phyloP scores from a whole-genome alignment of 2,113 vertebrate genomes.

The Hassar affinis region DNA sequence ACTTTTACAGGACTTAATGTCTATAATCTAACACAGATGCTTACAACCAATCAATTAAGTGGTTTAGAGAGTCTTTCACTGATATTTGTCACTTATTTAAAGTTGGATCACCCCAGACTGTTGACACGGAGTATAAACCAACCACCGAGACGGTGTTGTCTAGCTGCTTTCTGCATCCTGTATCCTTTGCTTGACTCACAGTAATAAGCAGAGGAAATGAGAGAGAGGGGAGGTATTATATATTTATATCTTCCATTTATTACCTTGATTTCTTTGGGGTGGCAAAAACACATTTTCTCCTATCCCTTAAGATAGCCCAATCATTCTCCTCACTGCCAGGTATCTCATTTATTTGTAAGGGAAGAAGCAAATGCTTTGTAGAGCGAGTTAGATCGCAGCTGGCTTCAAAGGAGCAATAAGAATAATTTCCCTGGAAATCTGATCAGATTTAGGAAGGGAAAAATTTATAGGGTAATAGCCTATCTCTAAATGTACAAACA shows the following conservation, averaged over 20 bases:
- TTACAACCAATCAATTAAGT: not conserved
- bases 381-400: not conserved
- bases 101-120: not conserved
- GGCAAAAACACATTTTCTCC: not conserved
- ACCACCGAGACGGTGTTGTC: not conserved
- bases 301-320: not conserved
- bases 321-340: not conserved
- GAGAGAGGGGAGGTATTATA: not conserved
- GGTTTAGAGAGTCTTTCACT: not conserved
- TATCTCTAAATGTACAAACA: conserved; percentile 1
- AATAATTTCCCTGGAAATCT: conserved; percentile 8
- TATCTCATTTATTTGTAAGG: conserved; percentile 12
- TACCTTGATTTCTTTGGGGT: conserved; percentile 17
- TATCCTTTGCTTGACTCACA: not conserved
- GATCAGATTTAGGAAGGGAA: not conserved
- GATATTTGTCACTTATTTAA: not conserved
- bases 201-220: not conserved
- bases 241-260: conserved; percentile 27
- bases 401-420: conserved; percentile 32
- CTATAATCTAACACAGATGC: not conserved
- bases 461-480: not conserved
- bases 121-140: conserved; percentile 3
- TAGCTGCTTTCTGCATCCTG: not conserved
- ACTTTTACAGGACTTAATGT: not conserved
- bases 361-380: conserved; percentile 10